A percentile compares a stretch with the other conserved stretches of the same genome.
These are phyloP conservation scores for Varanus komodoensis DNA, from an alignment of 2,113 vertebrate genomes.

Conservation along the genomic window DNA sequence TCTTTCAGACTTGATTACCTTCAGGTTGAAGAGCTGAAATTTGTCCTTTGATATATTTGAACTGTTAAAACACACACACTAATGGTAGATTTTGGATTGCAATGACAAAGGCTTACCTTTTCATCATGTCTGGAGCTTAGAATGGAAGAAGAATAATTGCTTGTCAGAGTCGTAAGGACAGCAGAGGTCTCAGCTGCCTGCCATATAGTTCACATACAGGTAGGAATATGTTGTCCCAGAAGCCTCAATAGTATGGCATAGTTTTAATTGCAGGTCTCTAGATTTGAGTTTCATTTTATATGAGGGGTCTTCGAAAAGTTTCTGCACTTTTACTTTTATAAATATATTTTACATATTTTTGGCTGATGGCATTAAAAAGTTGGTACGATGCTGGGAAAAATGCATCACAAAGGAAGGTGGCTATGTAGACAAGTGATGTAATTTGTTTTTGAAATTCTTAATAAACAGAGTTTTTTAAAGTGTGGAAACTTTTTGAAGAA, in stretches of 20 bases:
- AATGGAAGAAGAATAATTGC: background rate
- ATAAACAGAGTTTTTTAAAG: too few relatives aligned
- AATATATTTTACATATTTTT: too few relatives aligned
- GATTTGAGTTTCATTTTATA: background rate
- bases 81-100: slow-evolving; percentile 36
- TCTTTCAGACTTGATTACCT: slow-evolving; percentile 43
- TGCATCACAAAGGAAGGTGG: too few relatives aligned
- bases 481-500: too few relatives aligned
- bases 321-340: too few relatives aligned
- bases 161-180: background rate
- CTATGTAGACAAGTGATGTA: too few relatives aligned
- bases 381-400: too few relatives aligned
- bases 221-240: background rate
- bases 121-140: background rate
- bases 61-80: slow-evolving; percentile 29
- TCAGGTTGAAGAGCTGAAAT: slow-evolving; percentile 34
- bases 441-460: too few relatives aligned
- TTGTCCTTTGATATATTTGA: slow-evolving; percentile 27
- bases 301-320: too few relatives aligned
- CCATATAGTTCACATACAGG: background rate
- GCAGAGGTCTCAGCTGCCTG: background rate
- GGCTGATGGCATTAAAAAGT: too few relatives aligned
- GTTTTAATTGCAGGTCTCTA: background rate
- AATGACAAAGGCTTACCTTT: slow-evolving; percentile 9
- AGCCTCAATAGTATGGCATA: background rate